Evolutionary conservation across 2,113 vertebrate species (phyloP).

Genomic region (Macrotis lagotis): DNA sequence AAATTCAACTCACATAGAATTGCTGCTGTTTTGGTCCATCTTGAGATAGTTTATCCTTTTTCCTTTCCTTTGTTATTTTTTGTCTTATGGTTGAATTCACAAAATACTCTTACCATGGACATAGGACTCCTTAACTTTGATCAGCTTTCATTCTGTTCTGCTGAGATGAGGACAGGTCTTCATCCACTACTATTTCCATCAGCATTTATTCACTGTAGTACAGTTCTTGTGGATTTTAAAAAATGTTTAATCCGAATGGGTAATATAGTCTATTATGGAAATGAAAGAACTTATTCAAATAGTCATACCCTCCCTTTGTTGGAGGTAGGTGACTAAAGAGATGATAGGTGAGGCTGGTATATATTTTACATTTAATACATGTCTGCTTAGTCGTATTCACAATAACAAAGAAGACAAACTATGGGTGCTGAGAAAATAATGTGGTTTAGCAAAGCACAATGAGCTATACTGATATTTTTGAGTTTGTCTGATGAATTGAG

Average conservation of each 20-base stretch:
- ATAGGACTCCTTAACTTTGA: background rate
- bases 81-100: background rate
- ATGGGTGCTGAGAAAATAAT: background rate
- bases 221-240: background rate
- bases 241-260: background rate
- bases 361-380: background rate
- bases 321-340: background rate
- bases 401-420: background rate
- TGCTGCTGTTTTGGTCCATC: background rate
- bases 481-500: background rate
- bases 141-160: background rate
- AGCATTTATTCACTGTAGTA: background rate
- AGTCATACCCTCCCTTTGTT: background rate
- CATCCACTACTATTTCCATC: background rate
- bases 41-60: background rate
- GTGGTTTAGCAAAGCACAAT: background rate
- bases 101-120: background rate
- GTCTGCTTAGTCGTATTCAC: slow-evolving; percentile 4
- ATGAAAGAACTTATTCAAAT: slow-evolving; percentile 6
- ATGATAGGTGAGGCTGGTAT: background rate
- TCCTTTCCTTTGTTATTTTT: background rate
- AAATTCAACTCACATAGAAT: background rate
- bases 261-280: background rate
- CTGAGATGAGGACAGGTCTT: background rate
- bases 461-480: background rate